Conservation (phyloP, 2,888 invertebrate genomes). For the Beris chalybata region DNA sequence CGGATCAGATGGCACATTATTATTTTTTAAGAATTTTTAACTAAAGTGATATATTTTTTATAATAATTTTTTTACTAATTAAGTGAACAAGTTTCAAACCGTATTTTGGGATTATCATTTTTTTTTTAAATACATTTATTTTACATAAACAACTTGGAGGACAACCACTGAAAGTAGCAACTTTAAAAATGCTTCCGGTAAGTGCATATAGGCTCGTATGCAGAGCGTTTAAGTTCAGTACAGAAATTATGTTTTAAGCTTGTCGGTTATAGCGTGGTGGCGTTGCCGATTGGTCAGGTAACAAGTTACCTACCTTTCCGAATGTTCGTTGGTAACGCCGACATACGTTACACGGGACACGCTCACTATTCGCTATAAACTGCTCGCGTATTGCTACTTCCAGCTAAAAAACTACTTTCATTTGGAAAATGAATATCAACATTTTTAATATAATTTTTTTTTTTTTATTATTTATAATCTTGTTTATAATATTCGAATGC, state of each 20-base stretch:
- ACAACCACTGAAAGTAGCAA: slow-evolving; percentile 11
- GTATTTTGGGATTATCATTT: slow-evolving; percentile 17
- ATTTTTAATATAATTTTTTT: no score
- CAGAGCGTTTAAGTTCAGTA: slow-evolving; percentile 4
- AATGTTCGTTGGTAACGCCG: background rate
- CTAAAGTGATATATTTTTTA: slow-evolving; percentile 8
- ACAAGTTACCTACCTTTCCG: background rate
- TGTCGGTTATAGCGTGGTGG: background rate
- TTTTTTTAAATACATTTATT: no score
- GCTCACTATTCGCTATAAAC: no score
- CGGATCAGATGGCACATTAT: slow-evolving; percentile 19
- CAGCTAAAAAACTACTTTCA: no score
- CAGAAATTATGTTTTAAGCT: background rate
- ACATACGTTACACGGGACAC: no score
- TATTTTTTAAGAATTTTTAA: background rate
- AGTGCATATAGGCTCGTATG: slow-evolving; percentile 13
- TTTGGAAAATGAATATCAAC: no score
- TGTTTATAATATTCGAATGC: no score
- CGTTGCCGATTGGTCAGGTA: background rate
- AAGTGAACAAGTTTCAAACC: slow-evolving; percentile 8
- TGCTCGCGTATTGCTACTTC: no score
- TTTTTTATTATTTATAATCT: no score
- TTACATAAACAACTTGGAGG: slow-evolving; percentile 9
- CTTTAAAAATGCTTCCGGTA: slow-evolving; percentile 35
- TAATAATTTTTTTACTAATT: slow-evolving; percentile 4